These are phyloP conservation scores for Gymnothorax javanicus DNA, from an alignment of 2,797 vertebrate genomes.

Conservation along the genomic window DNA sequence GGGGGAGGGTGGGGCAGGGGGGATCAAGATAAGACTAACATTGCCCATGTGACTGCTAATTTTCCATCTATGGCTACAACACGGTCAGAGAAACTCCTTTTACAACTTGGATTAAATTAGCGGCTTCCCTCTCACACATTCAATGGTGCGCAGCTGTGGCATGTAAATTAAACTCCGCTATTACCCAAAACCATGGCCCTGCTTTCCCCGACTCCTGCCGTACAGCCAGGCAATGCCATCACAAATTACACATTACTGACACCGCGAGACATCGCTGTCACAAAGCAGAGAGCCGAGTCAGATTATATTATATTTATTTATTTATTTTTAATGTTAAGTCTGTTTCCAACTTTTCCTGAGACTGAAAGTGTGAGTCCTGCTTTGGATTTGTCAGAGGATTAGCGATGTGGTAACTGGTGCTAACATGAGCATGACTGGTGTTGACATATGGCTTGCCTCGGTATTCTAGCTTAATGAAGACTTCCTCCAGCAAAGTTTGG, in stretches of 20 bases:
- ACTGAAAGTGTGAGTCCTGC: not conserved
- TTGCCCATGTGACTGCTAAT: not conserved
- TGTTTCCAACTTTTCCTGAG: not conserved
- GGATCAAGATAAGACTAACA: not conserved
- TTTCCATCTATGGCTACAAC: not conserved
- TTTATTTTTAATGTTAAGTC: not conserved
- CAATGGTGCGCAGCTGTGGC: not conserved
- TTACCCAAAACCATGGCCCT: not conserved
- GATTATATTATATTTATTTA: not conserved
- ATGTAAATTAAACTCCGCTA: not conserved
- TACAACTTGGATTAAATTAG: not conserved
- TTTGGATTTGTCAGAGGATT: not conserved
- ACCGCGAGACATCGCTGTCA: not conserved
- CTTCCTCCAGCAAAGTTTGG: no score
- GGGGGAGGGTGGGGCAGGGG: no score
- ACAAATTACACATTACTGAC: not conserved
- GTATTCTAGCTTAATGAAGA: no score
- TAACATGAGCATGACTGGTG: no score
- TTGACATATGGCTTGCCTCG: no score
- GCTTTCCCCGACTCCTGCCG: not conserved
- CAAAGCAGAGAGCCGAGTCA: not conserved
- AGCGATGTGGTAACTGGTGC: not conserved
- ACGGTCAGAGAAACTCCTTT: not conserved
- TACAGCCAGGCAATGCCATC: not conserved
- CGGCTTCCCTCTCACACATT: not conserved